A percentile compares a stretch with the other conserved stretches of the same genome.
Conservation (phyloP, 1,140 invertebrate genomes). For the Latrodectus geometricus region DNA sequence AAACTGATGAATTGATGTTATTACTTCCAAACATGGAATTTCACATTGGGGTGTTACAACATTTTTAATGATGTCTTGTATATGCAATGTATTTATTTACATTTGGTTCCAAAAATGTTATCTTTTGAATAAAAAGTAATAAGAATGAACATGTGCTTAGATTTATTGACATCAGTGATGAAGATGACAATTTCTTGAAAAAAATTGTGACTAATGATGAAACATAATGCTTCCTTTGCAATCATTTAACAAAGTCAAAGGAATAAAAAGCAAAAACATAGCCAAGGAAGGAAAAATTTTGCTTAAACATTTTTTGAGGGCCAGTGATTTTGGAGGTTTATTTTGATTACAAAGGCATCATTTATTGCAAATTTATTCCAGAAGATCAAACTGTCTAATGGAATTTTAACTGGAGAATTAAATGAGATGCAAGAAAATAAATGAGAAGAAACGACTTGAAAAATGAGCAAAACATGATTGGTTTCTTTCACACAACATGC, state of each 20-base stretch:
- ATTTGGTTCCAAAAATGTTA: neutral
- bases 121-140: neutral
- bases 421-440: neutral
- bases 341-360: neutral
- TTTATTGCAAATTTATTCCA: neutral
- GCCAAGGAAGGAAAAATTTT: neutral
- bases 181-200: neutral
- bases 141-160: neutral
- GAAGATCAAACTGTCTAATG: neutral
- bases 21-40: neutral
- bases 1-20: neutral
- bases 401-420: neutral
- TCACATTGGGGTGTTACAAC: neutral
- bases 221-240: neutral
- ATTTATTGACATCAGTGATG: neutral
- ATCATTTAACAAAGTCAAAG: neutral
- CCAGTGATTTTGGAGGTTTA: neutral
- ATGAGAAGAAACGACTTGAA: neutral
- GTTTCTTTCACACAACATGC: neutral
- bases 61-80: too few relatives aligned
- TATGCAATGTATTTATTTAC: neutral
- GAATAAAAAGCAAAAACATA: neutral
- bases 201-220: neutral
- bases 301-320: neutral
- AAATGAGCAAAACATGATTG: neutral